These are phyloP conservation scores for Myotis davidii DNA, from an alignment of 2,113 vertebrate genomes.

Conservation along the genomic window DNA sequence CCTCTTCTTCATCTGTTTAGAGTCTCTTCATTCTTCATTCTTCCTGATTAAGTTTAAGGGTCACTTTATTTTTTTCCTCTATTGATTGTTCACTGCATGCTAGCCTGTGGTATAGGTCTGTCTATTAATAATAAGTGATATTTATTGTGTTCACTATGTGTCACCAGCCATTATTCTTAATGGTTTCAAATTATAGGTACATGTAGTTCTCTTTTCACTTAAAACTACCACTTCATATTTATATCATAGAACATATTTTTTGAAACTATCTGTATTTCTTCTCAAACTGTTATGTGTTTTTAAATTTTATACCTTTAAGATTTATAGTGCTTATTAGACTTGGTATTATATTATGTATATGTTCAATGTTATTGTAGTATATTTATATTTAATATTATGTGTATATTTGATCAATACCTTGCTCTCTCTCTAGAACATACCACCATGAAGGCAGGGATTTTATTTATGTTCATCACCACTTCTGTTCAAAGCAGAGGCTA, in stretches of 20 bases:
- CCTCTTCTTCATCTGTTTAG: not conserved
- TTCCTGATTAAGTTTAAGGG: not conserved
- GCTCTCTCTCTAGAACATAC: not conserved
- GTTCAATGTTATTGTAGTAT: not conserved
- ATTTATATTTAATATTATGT: not conserved
- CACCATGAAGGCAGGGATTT: not conserved
- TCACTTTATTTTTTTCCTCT: not conserved
- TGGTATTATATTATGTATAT: not conserved
- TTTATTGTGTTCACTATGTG: not conserved
- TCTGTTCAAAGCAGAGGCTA: not conserved
- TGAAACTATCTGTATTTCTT: not conserved
- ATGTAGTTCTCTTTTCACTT: not conserved
- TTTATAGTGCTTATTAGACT: not conserved
- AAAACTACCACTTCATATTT: not conserved
- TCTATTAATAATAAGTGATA: not conserved
- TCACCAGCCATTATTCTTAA: not conserved
- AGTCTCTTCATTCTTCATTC: not conserved
- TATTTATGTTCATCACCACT: not conserved
- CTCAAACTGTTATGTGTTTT: not conserved
- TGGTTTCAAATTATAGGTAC: not conserved
- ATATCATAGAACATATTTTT: not conserved
- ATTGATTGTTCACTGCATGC: not conserved
- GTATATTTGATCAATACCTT: not conserved
- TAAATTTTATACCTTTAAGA: not conserved
- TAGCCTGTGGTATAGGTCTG: not conserved